phyloP scores from a whole-genome alignment of 1,140 invertebrate genomes.

The Bicyclus anynana region DNA sequence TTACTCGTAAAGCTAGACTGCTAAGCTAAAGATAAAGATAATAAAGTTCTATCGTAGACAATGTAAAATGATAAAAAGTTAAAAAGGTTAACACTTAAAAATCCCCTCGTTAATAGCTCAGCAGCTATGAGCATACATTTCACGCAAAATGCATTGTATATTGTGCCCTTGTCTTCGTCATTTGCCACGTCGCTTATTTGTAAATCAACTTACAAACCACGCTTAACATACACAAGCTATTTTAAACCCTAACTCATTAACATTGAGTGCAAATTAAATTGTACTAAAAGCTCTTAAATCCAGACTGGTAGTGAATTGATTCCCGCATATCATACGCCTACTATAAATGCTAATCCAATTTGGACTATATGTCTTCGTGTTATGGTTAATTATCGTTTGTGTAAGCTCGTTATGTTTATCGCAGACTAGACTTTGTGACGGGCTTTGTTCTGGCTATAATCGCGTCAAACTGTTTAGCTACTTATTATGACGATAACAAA shows the following conservation, averaged over 20 bases:
- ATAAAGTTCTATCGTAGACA: too few relatives aligned
- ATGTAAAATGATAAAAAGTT: too few relatives aligned
- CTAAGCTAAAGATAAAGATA: too few relatives aligned
- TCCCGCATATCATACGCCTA: slow-evolving; percentile 23
- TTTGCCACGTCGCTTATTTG: slow-evolving; percentile 29
- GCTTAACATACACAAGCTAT: slow-evolving; percentile 9
- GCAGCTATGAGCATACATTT: slow-evolving; percentile 24
- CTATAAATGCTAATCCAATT: slow-evolving; percentile 1
- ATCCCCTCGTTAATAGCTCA: background rate
- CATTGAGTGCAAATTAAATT: slow-evolving; percentile 14
- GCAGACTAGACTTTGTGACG: slow-evolving; percentile 29
- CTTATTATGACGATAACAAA: slow-evolving; percentile 25
- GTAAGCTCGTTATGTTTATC: slow-evolving; percentile 4
- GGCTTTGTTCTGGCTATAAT: slow-evolving; percentile 36
- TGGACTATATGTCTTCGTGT: background rate
- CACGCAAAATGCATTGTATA: slow-evolving; percentile 28
- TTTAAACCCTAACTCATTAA: slow-evolving; percentile 15
- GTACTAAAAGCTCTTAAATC: slow-evolving; percentile 11
- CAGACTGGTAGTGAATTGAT: slow-evolving; percentile 24
- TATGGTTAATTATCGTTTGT: slow-evolving; percentile 8
- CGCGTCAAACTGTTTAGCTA: slow-evolving; percentile 36
- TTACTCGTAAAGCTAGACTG: too few relatives aligned
- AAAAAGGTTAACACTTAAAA: background rate
- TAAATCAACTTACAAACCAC: slow-evolving; percentile 24
- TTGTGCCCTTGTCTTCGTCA: slow-evolving; percentile 24